Conservation (phyloP, 2,888 invertebrate species). For the Bruchidius siliquastri region DNA sequence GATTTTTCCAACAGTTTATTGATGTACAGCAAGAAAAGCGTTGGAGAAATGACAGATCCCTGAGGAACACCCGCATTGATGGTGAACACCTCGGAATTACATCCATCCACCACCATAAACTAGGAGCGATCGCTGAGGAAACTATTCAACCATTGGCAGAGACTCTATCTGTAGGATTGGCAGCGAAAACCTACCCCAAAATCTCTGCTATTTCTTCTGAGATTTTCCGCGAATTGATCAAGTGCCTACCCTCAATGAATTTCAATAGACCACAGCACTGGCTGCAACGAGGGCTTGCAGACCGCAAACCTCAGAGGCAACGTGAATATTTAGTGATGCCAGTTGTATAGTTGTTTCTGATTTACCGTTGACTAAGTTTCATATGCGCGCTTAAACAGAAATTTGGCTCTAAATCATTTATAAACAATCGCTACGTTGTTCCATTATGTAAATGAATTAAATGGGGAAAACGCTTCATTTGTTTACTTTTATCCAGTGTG, state of each 20-base stretch:
- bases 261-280: background rate
- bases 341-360: slow-evolving; percentile 24
- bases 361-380: slow-evolving; percentile 28
- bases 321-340: slow-evolving; percentile 10
- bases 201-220: no score
- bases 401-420: slow-evolving; percentile 35
- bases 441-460: background rate
- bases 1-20: no score
- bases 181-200: no score
- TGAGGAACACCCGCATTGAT: no score
- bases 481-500: background rate
- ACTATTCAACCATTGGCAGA: no score
- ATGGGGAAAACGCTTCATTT: background rate
- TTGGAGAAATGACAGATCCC: no score
- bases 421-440: slow-evolving; percentile 27
- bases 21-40: no score
- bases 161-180: no score
- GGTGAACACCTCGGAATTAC: no score
- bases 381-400: slow-evolving; percentile 30
- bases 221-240: no score
- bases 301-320: background rate
- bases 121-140: no score
- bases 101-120: no score
- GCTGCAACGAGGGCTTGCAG: background rate
- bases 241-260: background rate